Percentiles rank a stretch among this genome's conserved stretches.
These are phyloP conservation scores for Branchipolynoe longqiensis DNA, from an alignment of 2,888 invertebrate genomes.

Conservation along the genomic window DNA sequence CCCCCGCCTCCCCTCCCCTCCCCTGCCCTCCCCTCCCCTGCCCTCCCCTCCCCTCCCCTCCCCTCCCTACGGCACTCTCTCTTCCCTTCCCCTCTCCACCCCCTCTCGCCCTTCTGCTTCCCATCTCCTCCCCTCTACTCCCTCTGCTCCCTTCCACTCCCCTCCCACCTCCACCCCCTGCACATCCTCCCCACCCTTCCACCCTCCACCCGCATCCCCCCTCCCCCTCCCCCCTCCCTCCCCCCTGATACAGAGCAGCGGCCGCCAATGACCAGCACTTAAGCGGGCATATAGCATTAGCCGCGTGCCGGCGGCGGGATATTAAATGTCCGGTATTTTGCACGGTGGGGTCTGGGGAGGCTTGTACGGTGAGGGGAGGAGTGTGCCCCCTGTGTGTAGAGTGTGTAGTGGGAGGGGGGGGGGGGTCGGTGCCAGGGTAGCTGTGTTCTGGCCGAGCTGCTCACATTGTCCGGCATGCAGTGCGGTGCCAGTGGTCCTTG, in stretches of 20 bases:
- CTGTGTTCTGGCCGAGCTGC: background rate
- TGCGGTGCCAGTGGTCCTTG: constrained; percentile 25
- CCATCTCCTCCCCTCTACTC: background rate
- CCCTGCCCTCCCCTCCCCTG: too few species aligned
- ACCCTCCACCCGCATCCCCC: background rate
- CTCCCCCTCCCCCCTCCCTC: background rate
- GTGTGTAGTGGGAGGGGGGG: too few species aligned
- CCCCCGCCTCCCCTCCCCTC: too few species aligned
- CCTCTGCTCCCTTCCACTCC: background rate
- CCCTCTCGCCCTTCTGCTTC: background rate
- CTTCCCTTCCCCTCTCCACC: background rate
- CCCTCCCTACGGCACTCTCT: too few species aligned
- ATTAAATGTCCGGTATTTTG: constrained; percentile 43
- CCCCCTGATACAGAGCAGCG: background rate
- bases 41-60: too few species aligned
- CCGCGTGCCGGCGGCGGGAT: constrained; percentile 32
- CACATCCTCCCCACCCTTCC: background rate
- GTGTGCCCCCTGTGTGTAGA: too few species aligned
- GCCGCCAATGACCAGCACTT: constrained; percentile 40
- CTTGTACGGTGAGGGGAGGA: too few species aligned
- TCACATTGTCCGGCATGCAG: constrained; percentile 11
- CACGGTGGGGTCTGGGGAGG: too few species aligned
- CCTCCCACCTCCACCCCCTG: background rate
- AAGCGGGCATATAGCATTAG: constrained; percentile 28
- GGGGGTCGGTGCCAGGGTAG: background rate